Evolutionary conservation across 2,797 vertebrate species (phyloP).

Genomic region (Nyctalus aviator): DNA sequence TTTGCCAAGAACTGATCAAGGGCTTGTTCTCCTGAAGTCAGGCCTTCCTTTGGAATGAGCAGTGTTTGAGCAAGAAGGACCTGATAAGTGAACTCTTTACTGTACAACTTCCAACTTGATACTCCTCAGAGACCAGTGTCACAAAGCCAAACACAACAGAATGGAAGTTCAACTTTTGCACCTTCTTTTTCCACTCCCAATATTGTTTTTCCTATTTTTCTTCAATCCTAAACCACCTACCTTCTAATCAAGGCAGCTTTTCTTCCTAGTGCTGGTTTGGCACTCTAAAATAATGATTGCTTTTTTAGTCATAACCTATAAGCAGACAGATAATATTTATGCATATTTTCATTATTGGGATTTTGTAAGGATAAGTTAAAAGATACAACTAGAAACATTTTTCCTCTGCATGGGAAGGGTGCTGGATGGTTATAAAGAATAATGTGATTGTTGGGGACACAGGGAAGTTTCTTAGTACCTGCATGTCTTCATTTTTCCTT

Average conservation of each 20-base stretch:
- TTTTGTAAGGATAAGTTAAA: slow-evolving; percentile 13
- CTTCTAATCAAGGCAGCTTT: slow-evolving; percentile 2
- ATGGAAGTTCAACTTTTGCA: neutral
- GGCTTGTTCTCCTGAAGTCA: neutral
- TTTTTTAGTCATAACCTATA: slow-evolving; percentile 47
- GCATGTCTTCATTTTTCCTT: slow-evolving; percentile 28
- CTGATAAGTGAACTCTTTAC: neutral
- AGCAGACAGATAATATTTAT: neutral
- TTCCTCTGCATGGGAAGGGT: neutral
- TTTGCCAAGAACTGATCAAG: neutral
- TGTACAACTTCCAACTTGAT: neutral
- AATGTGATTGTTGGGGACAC: neutral
- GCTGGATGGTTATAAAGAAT: neutral
- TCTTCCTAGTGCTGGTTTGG: neutral
- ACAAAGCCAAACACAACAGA: neutral
- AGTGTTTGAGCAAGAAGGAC: neutral
- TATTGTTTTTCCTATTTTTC: neutral
- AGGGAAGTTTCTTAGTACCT: slow-evolving; percentile 27
- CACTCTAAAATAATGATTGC: slow-evolving; percentile 37
- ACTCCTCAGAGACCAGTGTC: neutral
- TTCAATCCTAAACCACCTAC: neutral
- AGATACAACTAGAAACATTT: neutral
- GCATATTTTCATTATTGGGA: neutral
- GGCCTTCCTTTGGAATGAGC: neutral
- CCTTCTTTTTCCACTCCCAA: accelerated